phyloP scores from a whole-genome alignment of 2,797 vertebrate genomes.

The Sebastes oblongus region DNA sequence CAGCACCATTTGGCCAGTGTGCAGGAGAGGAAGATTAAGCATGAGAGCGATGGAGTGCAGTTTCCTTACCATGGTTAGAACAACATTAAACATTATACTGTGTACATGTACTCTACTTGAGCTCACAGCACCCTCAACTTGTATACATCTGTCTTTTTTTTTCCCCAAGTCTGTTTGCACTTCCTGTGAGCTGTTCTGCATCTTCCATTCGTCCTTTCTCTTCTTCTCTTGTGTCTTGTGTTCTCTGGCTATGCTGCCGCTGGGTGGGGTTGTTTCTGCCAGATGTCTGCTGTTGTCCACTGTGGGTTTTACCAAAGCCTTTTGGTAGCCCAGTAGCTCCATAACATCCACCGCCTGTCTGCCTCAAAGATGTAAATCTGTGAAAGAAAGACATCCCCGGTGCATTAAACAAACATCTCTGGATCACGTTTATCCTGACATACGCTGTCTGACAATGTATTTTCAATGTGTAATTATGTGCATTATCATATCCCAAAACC shows the following conservation, averaged over 20 bases:
- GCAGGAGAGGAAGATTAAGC: conserved; percentile 87
- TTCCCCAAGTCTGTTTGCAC: conserved; percentile 47
- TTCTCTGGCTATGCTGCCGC: conserved; percentile 67
- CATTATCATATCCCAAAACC: conserved; percentile 23
- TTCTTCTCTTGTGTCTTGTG: conserved; percentile 48
- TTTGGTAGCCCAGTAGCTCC: conserved; percentile 73
- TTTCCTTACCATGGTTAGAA: conserved; percentile 86
- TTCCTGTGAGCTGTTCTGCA: conserved; percentile 47
- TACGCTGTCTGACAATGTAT: conserved; percentile 13
- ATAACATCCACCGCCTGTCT: conserved; percentile 56
- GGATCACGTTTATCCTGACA: not conserved
- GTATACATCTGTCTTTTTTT: conserved; percentile 38
- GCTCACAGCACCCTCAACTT: conserved; percentile 66
- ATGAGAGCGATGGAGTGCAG: conserved; percentile 85
- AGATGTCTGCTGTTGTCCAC: conserved; percentile 75
- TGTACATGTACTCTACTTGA: conserved; percentile 71
- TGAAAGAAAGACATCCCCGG: conserved; percentile 6
- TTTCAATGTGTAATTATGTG: conserved; percentile 34
- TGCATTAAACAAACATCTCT: not conserved
- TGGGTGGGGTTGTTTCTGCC: conserved; percentile 72
- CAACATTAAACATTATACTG: conserved; percentile 81
- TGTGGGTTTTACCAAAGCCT: conserved; percentile 72
- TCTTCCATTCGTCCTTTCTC: conserved; percentile 31
- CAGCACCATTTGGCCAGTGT: conserved; percentile 86
- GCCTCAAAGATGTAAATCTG: conserved; percentile 54